Evolutionary conservation across 2,888 invertebrate species (phyloP).

Genomic region (Melanostoma scalare): DNA sequence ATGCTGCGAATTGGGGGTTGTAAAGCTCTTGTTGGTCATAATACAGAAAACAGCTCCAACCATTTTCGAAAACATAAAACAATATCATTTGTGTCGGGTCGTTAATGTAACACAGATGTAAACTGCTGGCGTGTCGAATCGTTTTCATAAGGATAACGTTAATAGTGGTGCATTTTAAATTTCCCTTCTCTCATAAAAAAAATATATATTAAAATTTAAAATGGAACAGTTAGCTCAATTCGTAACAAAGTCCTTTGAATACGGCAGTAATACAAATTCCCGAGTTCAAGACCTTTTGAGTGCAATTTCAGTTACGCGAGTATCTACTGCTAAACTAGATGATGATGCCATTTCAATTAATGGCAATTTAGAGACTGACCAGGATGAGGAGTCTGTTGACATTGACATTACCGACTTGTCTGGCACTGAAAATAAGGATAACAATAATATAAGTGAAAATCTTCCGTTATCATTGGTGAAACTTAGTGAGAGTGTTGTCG

Average conservation of each 20-base stretch:
- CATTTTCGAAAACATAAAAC: conserved; percentile 69
- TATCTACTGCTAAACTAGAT: conserved; percentile 73
- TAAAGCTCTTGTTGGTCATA: conserved; percentile 16
- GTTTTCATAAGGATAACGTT: conserved; percentile 59
- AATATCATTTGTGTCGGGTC: conserved; percentile 70
- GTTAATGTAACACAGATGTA: conserved; percentile 70
- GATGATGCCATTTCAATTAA: conserved; percentile 73
- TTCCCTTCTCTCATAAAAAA: not conserved
- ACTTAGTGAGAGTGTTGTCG: conserved; percentile 63
- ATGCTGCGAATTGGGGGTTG: conserved; percentile 34
- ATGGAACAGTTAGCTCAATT: conserved; percentile 96
- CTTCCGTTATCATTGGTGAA: conserved; percentile 77
- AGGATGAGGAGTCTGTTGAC: conserved; percentile 82
- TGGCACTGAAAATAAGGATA: conserved; percentile 77
- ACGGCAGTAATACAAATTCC: conserved; percentile 82
- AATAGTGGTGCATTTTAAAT: conserved; percentile 38
- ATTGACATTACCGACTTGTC: conserved; percentile 82
- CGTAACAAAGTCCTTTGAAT: conserved; percentile 93
- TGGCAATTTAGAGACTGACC: conserved; percentile 70
- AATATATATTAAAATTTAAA: conserved; percentile 74
- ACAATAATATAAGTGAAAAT: conserved; percentile 74
- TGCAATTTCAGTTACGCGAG: conserved; percentile 77
- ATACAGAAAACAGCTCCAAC: conserved; percentile 49
- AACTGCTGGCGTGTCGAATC: conserved; percentile 37
- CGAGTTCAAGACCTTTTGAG: conserved; percentile 79